Evolutionary conservation across 1,140 invertebrate species (phyloP), one percentile per base, ranked within the genome.

Genomic region (Drosophila ironensis): DNA sequence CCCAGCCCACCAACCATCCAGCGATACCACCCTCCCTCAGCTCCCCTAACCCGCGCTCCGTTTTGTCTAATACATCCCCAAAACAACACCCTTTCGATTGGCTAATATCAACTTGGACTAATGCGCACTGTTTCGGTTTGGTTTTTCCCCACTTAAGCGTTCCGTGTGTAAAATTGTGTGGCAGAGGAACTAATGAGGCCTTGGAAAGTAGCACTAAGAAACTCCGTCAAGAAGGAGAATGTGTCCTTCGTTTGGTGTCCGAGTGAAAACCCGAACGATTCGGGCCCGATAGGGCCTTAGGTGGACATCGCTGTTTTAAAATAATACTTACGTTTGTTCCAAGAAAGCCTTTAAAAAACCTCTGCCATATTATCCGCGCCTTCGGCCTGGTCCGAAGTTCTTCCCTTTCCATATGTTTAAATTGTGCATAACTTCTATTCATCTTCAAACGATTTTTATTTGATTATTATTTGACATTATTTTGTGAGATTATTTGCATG

Each of bases 401-500:
- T 17, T 3, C 7, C n/a, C 17, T 19, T 25, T 12, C 30, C 11
- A 41, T 16, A 6, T 63, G 11, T 7, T 33, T 2, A 3, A 60
- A 37, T 46, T 25, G 38, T 45, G 54, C 22, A 46, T 61, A 56
- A 17, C 33, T 46, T 28, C 9, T 17, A 25, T 19, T 16, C 52
- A 14, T 59, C 19, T 38, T 27, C 27, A 33, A 28, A 41, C 28
- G 17, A 20, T 57, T 59, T 56, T 20, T 57, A 25, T 14, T 14
- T 12, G 8, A 35, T 56, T 12, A 9, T 17, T 5, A 17, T 7
- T 22, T 44, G 1, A 8, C 14, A 14, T 48, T 37, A 20, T 28
- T 44, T 59, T 33, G 19, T 54, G 44, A 56, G 42, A 27, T 40
- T 38, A 16, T 44, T 35, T 24, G 57, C 56, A 60, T 63, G 33